Evolutionary conservation across 2,113 vertebrate genomes (phyloP).

Genomic region (Chloebia gouldiae): DNA sequence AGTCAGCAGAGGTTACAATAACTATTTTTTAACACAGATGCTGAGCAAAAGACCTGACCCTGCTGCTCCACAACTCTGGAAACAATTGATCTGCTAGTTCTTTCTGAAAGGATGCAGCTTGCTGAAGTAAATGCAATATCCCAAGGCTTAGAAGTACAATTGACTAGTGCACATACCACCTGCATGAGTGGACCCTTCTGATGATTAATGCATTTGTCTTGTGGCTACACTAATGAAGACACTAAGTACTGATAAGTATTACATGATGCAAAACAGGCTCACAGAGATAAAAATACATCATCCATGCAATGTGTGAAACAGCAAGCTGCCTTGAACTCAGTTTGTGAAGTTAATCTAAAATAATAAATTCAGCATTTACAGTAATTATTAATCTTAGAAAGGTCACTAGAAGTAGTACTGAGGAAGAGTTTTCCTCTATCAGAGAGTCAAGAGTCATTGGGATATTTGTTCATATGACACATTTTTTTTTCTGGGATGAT

Average conservation of each 20-base stretch:
- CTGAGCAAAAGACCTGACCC: slow-evolving; percentile 6
- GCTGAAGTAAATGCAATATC: neutral
- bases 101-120: neutral
- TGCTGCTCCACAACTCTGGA: neutral
- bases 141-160: neutral
- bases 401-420: neutral
- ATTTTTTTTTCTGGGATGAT: neutral
- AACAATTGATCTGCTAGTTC: neutral
- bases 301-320: neutral
- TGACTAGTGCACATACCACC: neutral
- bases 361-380: neutral
- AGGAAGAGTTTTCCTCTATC: neutral
- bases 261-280: neutral
- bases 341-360: neutral
- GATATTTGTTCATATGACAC: neutral
- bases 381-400: neutral
- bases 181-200: neutral
- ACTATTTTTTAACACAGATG: neutral
- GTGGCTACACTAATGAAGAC: neutral
- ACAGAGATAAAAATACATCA: neutral
- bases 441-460: neutral
- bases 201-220: neutral
- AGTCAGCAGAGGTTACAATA: slow-evolving; percentile 11
- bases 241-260: neutral
- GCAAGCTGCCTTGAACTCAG: neutral